phyloP scores from a whole-genome alignment of 2,797 vertebrate species.

The Petrocephalus schoutedeni region DNA sequence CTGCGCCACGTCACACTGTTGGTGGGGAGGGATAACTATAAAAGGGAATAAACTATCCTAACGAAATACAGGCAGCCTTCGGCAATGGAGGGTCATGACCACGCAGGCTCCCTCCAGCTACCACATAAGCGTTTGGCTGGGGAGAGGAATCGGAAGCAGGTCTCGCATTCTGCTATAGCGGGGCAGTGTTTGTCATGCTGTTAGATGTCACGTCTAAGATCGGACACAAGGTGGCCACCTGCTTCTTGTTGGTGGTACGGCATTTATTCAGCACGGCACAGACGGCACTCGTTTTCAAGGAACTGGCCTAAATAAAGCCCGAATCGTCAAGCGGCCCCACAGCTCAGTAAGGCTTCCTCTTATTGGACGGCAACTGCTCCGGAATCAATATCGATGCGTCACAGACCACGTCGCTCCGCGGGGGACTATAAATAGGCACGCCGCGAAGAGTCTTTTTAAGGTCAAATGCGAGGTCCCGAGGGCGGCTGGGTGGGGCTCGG shows the following conservation, averaged over 20 bases:
- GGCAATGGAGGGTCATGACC: background rate
- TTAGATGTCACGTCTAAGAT: constrained; percentile 25
- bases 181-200: constrained; percentile 8
- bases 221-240: constrained; percentile 14
- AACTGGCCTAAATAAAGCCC: background rate
- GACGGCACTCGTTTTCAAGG: background rate
- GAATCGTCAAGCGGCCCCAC: background rate
- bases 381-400: constrained; percentile 31
- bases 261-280: background rate
- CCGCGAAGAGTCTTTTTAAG: constrained; percentile 59
- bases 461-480: constrained; percentile 39
- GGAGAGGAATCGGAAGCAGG: background rate
- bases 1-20: background rate
- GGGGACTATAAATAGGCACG: constrained; percentile 60
- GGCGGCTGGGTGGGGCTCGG: constrained; percentile 41
- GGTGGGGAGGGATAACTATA: background rate
- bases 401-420: constrained; percentile 13
- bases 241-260: background rate
- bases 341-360: background rate
- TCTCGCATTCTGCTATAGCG: background rate
- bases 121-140: background rate
- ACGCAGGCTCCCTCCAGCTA: background rate
- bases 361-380: constrained; percentile 18
- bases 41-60: background rate
- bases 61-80: background rate